phyloP scores from a whole-genome alignment of 1,140 invertebrate genomes.

The Copidosoma floridanum region DNA sequence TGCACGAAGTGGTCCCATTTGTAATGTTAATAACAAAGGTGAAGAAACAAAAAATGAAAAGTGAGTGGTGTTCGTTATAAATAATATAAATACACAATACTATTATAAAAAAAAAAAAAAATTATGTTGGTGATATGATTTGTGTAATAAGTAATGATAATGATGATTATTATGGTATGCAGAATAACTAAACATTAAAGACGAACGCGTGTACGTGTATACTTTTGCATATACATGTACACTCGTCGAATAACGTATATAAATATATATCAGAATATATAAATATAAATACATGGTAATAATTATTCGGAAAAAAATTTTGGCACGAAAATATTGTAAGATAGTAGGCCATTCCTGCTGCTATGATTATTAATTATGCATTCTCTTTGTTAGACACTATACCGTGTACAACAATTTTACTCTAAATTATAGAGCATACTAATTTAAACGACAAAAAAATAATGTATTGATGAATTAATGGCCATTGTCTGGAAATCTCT shows the following conservation, averaged over 20 bases:
- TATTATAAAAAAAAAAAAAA: too few species aligned
- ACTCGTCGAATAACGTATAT: neutral
- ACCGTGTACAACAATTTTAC: conserved; percentile 50
- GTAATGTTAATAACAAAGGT: conserved; percentile 57
- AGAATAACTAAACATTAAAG: conserved; percentile 40
- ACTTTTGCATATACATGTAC: conserved; percentile 23
- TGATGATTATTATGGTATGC: conserved; percentile 40
- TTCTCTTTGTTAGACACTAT: conserved; percentile 45
- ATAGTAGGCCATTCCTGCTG: conserved; percentile 55
- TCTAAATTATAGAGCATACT: conserved; percentile 53
- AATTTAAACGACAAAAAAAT: conserved; percentile 47
- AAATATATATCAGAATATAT: neutral
- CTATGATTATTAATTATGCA: conserved; percentile 47
- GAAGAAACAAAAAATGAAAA: too few species aligned
- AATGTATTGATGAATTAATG: too few species aligned
- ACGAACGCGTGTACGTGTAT: too few species aligned
- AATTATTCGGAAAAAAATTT: conserved; percentile 45
- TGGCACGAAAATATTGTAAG: conserved; percentile 55
- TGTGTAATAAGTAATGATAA: conserved; percentile 51
- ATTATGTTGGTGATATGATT: conserved; percentile 47
- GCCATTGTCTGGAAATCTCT: conserved; percentile 48
- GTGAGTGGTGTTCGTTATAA: conserved; percentile 57
- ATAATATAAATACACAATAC: conserved; percentile 50
- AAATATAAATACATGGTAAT: conserved; percentile 36
- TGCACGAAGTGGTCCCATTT: conserved; percentile 46